Percentiles rank a stretch among this genome's conserved stretches.
These are phyloP conservation scores for Mola mola DNA, from an alignment of 2,113 vertebrate species.

Conservation along the genomic window DNA sequence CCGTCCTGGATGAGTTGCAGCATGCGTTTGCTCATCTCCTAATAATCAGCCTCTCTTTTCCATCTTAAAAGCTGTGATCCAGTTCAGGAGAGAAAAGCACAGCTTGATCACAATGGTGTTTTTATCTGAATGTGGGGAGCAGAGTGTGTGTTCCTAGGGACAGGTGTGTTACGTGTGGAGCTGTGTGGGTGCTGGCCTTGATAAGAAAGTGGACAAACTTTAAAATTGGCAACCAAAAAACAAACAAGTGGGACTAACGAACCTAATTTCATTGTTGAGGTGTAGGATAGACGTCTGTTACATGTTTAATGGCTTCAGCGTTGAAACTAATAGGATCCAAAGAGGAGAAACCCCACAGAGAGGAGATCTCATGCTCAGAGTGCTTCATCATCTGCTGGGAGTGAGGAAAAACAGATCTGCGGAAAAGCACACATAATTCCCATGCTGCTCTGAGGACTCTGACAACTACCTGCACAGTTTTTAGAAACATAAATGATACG, in stretches of 20 bases:
- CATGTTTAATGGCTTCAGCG: constrained; percentile 41
- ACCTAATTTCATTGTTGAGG: constrained; percentile 39
- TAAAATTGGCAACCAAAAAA: constrained; percentile 40
- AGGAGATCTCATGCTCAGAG: constrained; percentile 12
- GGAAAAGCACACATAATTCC: constrained; percentile 44
- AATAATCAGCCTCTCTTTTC: constrained; percentile 73
- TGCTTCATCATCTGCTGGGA: constrained; percentile 40
- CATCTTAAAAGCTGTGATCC: constrained; percentile 70
- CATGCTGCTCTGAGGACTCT: constrained; percentile 38
- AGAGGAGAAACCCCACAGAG: constrained; percentile 8
- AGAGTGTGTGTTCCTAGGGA: constrained; percentile 54
- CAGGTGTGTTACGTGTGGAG: constrained; percentile 35
- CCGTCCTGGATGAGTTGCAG: constrained; percentile 54
- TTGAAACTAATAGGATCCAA: constrained; percentile 18
- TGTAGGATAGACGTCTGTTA: constrained; percentile 39
- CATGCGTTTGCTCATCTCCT: constrained; percentile 69
- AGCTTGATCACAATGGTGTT: constrained; percentile 70
- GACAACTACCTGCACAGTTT: constrained; percentile 19
- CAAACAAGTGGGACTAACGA: constrained; percentile 67
- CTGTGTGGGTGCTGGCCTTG: constrained; percentile 38
- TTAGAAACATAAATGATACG: constrained; percentile 52
- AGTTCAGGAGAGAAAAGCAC: constrained; percentile 70
- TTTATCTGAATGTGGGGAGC: constrained; percentile 59
- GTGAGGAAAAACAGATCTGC: constrained; percentile 38
- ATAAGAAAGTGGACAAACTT: constrained; percentile 45